Base-by-base conservation (phyloP, 1,140 invertebrate genomes). In the Drosophila asahinai region DNA sequence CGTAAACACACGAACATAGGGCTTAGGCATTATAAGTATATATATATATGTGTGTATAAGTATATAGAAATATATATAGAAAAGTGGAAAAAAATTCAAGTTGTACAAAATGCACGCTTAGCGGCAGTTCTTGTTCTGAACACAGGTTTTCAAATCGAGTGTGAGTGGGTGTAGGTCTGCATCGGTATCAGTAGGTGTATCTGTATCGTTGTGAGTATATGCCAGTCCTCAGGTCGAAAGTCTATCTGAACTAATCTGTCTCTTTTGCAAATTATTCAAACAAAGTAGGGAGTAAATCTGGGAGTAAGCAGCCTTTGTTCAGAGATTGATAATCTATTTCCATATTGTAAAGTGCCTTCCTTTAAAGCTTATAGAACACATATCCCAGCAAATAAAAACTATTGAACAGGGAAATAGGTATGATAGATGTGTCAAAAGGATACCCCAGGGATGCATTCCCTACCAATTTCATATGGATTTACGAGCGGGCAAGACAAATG, bases 1-100 rank as follows among this genome's bases (percentile, higher is more conserved):
- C 80, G 62, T 82, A 80, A 86, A 81, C 77, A 79, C 76, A 89
- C 70, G 76, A 83, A 86, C 78, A 81, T 70, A 71, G 75, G 78
- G 77, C 83, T 86, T 81, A 86, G 79, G 79, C 75, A 77, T 57
- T 77, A 61, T 73, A 60, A 61, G 68, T 74, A 74, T 71, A 71
- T 77, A 73, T 73, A 73, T 77, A 71, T 77, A 48, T 77, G 63
- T 77, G 55, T 77, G 64, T 67, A 68, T 70, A 55, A 61, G 67
- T 78, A 58, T 73, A 80, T 86, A 80, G 76, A 86, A 80, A 72
- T 66, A 73, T 66, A 73, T 73, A 73, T 77, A 72, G 62, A 67
- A 72, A 78, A 62, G 76, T 73, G 64, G 52, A 65, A 80, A 64
- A 64, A 81, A 71, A 66, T 81, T 77, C 61, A 76, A 60, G 55